Conservation (phyloP, 2,113 vertebrate species). For the Oceanodroma tethys region DNA sequence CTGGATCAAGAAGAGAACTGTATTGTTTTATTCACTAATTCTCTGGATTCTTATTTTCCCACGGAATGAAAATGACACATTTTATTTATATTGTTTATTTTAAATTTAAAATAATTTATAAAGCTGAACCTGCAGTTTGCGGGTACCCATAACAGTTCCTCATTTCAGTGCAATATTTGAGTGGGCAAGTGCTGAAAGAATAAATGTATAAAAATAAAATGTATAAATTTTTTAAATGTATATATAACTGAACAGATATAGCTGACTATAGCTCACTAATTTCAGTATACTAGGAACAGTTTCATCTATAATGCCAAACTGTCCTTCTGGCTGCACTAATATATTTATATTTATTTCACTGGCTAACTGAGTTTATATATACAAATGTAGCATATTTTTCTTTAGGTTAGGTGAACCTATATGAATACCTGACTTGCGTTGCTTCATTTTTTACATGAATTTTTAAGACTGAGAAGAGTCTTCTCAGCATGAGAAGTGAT, state of each 20-base stretch:
- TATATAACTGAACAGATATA: background rate
- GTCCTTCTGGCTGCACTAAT: background rate
- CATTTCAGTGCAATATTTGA: background rate
- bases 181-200: background rate
- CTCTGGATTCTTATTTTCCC: background rate
- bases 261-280: background rate
- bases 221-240: too few species aligned
- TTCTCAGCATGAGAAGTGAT: slow-evolving; percentile 11
- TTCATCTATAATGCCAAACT: background rate
- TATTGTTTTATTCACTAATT: background rate
- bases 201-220: background rate
- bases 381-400: background rate
- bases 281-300: background rate
- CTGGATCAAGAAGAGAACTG: background rate
- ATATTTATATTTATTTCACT: background rate
- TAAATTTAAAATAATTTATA: background rate
- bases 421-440: background rate
- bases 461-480: background rate
- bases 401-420: background rate
- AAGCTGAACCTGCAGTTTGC: background rate
- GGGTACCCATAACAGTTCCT: background rate
- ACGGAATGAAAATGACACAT: background rate
- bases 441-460: background rate
- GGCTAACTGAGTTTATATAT: background rate
- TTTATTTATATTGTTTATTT: background rate